These are phyloP conservation scores for Calidris pugnax DNA, from an alignment of 2,113 vertebrate genomes.

Conservation along the genomic window DNA sequence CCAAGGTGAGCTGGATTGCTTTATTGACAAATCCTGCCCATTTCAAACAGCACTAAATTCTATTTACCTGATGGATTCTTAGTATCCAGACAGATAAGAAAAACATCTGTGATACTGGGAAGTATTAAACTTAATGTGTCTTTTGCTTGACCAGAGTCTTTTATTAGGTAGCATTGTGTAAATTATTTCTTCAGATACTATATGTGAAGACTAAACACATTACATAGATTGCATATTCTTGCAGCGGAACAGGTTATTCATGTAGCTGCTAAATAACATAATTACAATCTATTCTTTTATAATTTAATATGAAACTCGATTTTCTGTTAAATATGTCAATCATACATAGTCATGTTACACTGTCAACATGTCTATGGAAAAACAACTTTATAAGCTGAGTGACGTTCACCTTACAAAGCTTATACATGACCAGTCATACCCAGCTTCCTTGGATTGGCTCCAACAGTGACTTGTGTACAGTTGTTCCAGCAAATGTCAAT, in stretches of 20 bases:
- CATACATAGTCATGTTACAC: not conserved
- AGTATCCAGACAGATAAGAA: not conserved
- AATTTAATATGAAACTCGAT: not conserved
- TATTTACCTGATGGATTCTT: not conserved
- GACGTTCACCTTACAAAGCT: not conserved
- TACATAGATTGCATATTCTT: not conserved
- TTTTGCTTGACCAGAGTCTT: not conserved
- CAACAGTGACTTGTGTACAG: not conserved
- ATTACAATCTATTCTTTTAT: not conserved
- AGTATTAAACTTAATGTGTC: not conserved
- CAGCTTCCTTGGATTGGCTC: not conserved
- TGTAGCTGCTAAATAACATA: not conserved
- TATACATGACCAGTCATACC: not conserved
- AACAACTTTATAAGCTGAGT: not conserved
- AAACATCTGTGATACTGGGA: not conserved
- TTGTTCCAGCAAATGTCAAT: not conserved
- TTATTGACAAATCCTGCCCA: not conserved
- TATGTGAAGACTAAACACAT: not conserved
- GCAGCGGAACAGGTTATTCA: not conserved
- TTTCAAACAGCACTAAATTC: not conserved
- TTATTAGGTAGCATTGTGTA: not conserved
- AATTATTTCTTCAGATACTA: not conserved
- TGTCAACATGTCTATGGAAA: not conserved
- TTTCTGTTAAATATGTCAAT: not conserved
- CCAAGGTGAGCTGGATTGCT: not conserved